phyloP scores from a whole-genome alignment of 2,888 invertebrate genomes.

The Tetranychus piercei region DNA sequence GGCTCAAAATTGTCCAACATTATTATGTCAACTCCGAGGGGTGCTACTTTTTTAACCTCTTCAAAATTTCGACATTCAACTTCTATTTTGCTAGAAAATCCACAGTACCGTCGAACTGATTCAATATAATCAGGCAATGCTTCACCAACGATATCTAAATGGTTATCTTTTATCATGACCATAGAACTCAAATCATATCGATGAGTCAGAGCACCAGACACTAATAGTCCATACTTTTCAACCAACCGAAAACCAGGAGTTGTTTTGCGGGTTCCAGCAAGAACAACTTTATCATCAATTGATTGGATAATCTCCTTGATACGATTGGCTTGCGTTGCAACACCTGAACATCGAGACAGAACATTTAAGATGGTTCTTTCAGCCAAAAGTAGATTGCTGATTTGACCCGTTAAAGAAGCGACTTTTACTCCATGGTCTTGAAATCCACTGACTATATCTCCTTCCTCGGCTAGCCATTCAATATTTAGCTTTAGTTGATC shows the following conservation, averaged over 20 bases:
- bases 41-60: slow-evolving; percentile 34
- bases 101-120: slow-evolving; percentile 30
- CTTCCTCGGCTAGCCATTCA: slow-evolving; percentile 32
- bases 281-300: slow-evolving; percentile 32
- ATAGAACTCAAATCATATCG: slow-evolving; percentile 34
- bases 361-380: slow-evolving; percentile 35
- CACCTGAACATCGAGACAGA: slow-evolving; percentile 34
- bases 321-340: slow-evolving; percentile 31
- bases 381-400: slow-evolving; percentile 32
- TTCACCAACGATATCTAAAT: slow-evolving; percentile 34
- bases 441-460: slow-evolving; percentile 25
- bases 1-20: slow-evolving; percentile 36
- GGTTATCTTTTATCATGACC: slow-evolving; percentile 38
- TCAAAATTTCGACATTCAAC: slow-evolving; percentile 34
- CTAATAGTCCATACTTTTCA: slow-evolving; percentile 35
- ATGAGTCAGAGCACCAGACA: slow-evolving; percentile 34
- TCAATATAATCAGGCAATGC: slow-evolving; percentile 22
- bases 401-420: slow-evolving; percentile 32
- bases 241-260: slow-evolving; percentile 37
- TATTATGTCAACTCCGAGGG: slow-evolving; percentile 34
- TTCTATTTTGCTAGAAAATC: slow-evolving; percentile 34
- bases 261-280: slow-evolving; percentile 36
- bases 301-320: slow-evolving; percentile 17
- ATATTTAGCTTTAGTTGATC: slow-evolving; percentile 32
- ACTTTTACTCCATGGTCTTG: slow-evolving; percentile 24